Evolutionary conservation across 2,113 vertebrate species (phyloP).

Genomic region (Mobula hypostoma): DNA sequence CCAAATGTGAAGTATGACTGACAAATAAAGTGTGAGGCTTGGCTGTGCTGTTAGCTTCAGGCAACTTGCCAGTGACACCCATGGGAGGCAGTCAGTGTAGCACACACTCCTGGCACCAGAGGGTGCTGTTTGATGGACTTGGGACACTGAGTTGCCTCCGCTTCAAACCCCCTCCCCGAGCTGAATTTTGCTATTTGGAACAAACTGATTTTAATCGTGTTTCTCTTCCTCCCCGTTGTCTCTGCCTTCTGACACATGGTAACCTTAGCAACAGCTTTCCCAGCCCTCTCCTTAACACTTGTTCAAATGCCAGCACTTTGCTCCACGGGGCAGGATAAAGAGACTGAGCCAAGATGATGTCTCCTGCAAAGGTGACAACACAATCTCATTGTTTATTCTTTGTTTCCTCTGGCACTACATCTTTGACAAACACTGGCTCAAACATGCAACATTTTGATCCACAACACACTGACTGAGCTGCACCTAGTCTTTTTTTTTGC

Average conservation of each 20-base stretch:
- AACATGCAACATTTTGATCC: background rate
- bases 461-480: background rate
- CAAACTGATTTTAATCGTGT: too few relatives aligned
- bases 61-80: background rate
- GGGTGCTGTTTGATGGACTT: background rate
- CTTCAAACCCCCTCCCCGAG: too few relatives aligned
- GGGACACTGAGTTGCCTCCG: too few relatives aligned
- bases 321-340: background rate
- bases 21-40: too few relatives aligned
- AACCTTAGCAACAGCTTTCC: too few relatives aligned
- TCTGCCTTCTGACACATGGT: too few relatives aligned
- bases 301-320: background rate
- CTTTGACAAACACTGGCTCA: background rate
- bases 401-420: background rate
- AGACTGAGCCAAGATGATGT: background rate
- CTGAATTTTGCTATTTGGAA: too few relatives aligned
- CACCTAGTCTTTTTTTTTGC: too few relatives aligned
- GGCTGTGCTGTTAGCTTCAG: background rate
- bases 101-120: background rate
- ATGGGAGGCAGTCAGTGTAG: background rate
- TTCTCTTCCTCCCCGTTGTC: too few relatives aligned
- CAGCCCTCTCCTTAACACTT: background rate
- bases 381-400: background rate
- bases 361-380: background rate
- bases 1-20: background rate